Evolutionary conservation across 1,140 invertebrate genomes (phyloP), one percentile per base, ranked within the genome.

Genomic region (Bombus superbus): DNA sequence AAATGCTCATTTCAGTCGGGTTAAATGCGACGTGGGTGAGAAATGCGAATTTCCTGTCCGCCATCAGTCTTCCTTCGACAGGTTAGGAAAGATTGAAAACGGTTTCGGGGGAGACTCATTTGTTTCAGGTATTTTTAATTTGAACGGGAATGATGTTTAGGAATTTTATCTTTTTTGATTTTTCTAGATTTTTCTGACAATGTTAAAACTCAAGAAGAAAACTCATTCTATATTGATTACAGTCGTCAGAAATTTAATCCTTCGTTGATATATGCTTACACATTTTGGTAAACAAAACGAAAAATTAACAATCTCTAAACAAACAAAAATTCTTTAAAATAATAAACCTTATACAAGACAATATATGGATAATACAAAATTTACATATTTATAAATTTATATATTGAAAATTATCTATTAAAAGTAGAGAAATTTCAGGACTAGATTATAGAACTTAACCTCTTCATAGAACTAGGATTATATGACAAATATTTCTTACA

Each of bases 51-150:
- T 40, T 76, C 9, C 53, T 59, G 9, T 32, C 8, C 1, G 28
- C 9, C 28, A 77, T 77, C 62, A n/a, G 11, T 77, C 75, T 77
- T 62, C 28, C 15, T 77, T 62, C 75, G 57, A 62, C 75, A 62
- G 57, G 57, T 40, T 62, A 10, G 53, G 28, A 38, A 77, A 62
- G 57, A 40, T 62, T n/a, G 38, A 62, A n/a, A 38, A 77, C 38
- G 44, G 44, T 74, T 74, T 53, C 6, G 3, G 25, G 1, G 38
- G 1, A 42, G 1, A 42, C 38, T 40, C 75, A 62, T 62, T 77
- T 77, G 38, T 77, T n/a, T 5, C 25, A 11, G 28, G 8, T 15
- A 18, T 62, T 77, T 77, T 62, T 77, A 15, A 77, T 77, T 77
- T 77, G 10, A 1, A 8, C 22, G 18, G 32, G 1, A 53, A 25